Conservation (phyloP, 2,113 vertebrate genomes). For the Clarias magur region DNA sequence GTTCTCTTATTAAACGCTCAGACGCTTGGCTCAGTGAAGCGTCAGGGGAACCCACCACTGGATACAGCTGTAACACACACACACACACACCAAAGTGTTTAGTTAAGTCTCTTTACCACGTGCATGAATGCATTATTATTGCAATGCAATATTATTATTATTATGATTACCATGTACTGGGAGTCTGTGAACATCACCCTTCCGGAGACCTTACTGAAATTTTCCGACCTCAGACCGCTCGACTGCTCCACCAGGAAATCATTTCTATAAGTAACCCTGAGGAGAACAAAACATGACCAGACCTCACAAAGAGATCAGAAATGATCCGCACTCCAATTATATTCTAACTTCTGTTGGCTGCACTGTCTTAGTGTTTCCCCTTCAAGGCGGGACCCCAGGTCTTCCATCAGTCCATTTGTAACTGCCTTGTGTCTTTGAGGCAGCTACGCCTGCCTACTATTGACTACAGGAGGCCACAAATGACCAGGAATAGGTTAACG, state of each 20-base stretch:
- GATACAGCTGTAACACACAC: conserved; percentile 70
- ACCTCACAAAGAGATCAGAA: neutral
- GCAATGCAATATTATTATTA: too few relatives aligned
- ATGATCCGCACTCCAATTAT: too few relatives aligned
- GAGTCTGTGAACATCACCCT: conserved; percentile 68
- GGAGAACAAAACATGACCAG: neutral
- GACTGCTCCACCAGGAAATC: conserved; percentile 63
- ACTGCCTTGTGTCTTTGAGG: too few relatives aligned
- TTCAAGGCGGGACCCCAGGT: too few relatives aligned
- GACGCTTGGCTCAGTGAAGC: conserved; percentile 63
- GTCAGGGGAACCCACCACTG: conserved; percentile 72
- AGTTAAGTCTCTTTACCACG: neutral
- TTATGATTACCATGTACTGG: conserved; percentile 65
- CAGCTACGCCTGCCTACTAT: too few relatives aligned
- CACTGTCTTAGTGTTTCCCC: too few relatives aligned
- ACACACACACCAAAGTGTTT: neutral
- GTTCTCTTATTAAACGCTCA: conserved; percentile 73
- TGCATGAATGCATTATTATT: neutral
- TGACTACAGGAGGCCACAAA: too few relatives aligned
- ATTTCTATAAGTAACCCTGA: conserved; percentile 64
- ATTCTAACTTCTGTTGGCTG: too few relatives aligned
- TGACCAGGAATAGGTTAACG: too few relatives aligned
- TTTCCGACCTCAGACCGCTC: conserved; percentile 61
- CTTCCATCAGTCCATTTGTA: too few relatives aligned
- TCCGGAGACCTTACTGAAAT: conserved; percentile 65